Base-by-base conservation (phyloP, 2,113 vertebrate species). In the Elachura formosa region DNA sequence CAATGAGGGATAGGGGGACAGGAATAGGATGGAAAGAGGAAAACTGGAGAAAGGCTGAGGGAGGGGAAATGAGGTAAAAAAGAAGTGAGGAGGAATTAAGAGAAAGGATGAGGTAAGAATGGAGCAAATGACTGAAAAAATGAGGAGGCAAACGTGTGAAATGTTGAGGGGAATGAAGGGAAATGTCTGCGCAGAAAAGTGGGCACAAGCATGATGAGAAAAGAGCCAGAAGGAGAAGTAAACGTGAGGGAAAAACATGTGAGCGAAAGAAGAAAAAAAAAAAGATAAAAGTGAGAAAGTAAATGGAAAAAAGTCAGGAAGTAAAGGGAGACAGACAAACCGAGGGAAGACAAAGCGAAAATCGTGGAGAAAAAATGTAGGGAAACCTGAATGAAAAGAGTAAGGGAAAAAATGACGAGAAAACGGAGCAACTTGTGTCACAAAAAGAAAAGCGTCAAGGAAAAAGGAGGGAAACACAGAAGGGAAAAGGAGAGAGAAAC, bases 291-390 rank as follows among this genome's bases (percentile, higher is more conserved):
- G 18, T 17, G 8, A 20, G 17, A 16, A 15, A 40, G 1, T 10
- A 77, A 51, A 62, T 4, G 4, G 15, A 33, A 8, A 49, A 26
- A 40, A 62, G 18, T 17, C 6, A 20, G 17, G 12, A 15, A 40
- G 1, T 10, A 77, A 51, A 62, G 3, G 4, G 15, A 33, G 10
- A n/a, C n/a, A n/a, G n/a, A n/a, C n/a, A 40, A 61, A 10, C 28
- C 40, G 16, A 61, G 7, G 3, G 12, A 25, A 49, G 40, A 49
- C 0, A 0, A 33, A 40, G 10, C 7, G 8, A 62, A 62, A 41
- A 51, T 8, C 3, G 0, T 10, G 22, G 29, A 1, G 1, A 26
- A 13, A 31, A 31, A 45, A 14, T 5, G 4, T 8, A 36, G 26
- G 3, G 3, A 46, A 46, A 38, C 6, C 5, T 38, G 17, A 26